Base-by-base conservation (phyloP, 2,113 vertebrate species). In the Marmota monax region DNA sequence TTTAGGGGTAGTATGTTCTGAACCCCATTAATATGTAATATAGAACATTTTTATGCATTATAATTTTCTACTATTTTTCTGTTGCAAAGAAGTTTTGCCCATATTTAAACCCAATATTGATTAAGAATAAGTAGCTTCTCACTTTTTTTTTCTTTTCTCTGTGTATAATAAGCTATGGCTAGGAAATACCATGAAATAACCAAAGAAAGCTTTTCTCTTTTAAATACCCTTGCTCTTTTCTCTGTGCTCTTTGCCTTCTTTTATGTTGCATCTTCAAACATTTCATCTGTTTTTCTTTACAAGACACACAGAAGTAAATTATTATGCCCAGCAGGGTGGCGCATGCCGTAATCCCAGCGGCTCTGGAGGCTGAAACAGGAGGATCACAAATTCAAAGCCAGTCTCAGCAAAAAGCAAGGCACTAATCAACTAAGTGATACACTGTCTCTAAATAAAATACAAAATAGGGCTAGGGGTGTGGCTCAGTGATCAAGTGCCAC, bases 271-370 rank as follows among this genome's bases (percentile, higher is more conserved):
- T 92, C 67, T 94, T 92, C 70, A 84, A 79, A 87, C 39, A 58
- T 12, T 13, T 65, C 32, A 56, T 67, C 20, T 91, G 39, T 51
- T 85, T 96, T 93, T 93, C 70, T 96, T 93, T 87, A 90, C 20
- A 90, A 90, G 39, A 20, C 82, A 94, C 9, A 4, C 23, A 86
- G 45, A 92, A 95, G 93, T 85, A 95, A 97, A 91, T 93, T 94
- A 78, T 88, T 95, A 96, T 74, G 51, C 16, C 51, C 13, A 13
- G 51, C 13, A 14, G 4, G 16, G 51, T 17, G 51, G 12, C 13
- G 0, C 51, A 53, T 16, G 13, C 51, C 51, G 1, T 53, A 53
- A 53, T 53, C 51, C 51, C 14, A 53, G 12, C 4, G 1, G 13
- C 14, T 53, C 3, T 4, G 51, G 51, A 53, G 13, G 51, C 51